phyloP scores from a whole-genome alignment of 2,888 invertebrate species.

The Adelognathus sp. region DNA sequence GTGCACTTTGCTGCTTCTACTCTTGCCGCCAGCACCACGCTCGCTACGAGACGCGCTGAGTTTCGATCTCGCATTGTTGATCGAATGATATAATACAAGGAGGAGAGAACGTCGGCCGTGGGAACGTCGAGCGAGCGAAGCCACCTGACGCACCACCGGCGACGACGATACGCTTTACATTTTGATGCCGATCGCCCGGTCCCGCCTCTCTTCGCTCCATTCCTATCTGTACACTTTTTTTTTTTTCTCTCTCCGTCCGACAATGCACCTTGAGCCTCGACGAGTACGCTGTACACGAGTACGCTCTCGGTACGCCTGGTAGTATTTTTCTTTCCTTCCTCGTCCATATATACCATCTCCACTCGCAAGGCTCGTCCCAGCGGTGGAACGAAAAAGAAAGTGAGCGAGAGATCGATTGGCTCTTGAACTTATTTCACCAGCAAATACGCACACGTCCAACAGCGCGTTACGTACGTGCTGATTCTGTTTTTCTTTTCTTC shows the following conservation, averaged over 20 bases:
- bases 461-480: conserved; percentile 27
- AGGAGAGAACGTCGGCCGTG: conserved; percentile 77
- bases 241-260: conserved; percentile 25
- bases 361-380: conserved; percentile 2
- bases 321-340: background rate
- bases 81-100: conserved; percentile 79
- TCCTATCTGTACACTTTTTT: conserved; percentile 40
- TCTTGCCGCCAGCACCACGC: conserved; percentile 38
- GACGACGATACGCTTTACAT: conserved; percentile 71
- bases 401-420: conserved; percentile 61
- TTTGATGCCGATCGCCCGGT: conserved; percentile 66
- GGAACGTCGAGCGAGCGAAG: conserved; percentile 75
- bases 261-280: conserved; percentile 57
- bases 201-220: conserved; percentile 32
- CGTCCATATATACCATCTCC: conserved; percentile 33
- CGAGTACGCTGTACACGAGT: conserved; percentile 46
- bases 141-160: conserved; percentile 77
- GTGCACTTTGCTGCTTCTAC: conserved; percentile 42
- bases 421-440: conserved; percentile 42
- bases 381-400: conserved; percentile 53
- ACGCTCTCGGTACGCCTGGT: conserved; percentile 27
- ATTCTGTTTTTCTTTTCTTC: background rate
- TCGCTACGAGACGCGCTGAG: conserved; percentile 55
- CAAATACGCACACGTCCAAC: conserved; percentile 33
- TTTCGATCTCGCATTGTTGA: conserved; percentile 78